Percentiles rank a stretch among this genome's conserved stretches.
Evolutionary conservation across 2,113 vertebrate genomes (phyloP).

Genomic region (Scophthalmus maximus): DNA sequence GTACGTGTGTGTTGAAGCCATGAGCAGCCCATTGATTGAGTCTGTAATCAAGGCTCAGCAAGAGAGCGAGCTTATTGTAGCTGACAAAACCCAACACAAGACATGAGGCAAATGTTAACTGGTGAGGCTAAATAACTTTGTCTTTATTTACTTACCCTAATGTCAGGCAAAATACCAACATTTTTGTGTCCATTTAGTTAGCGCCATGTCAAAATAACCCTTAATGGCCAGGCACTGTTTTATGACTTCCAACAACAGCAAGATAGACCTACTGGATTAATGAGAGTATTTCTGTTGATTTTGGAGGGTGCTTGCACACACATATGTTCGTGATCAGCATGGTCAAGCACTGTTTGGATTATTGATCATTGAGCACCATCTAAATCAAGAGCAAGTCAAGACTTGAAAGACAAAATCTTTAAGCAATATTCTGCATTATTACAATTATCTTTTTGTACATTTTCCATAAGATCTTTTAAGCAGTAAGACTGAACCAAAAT

Average conservation of each 20-base stretch:
- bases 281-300: constrained; percentile 7
- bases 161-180: constrained; percentile 18
- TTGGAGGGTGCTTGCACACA: too few relatives aligned
- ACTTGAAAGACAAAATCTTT: too few relatives aligned
- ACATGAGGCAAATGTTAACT: constrained; percentile 5
- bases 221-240: too few relatives aligned
- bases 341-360: not conserved
- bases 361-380: not conserved
- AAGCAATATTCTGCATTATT: too few relatives aligned
- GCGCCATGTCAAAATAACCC: constrained; percentile 2
- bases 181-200: not conserved
- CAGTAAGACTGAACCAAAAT: too few relatives aligned
- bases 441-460: too few relatives aligned
- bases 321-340: not conserved
- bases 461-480: too few relatives aligned
- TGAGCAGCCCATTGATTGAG: constrained; percentile 35
- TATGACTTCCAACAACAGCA: constrained; percentile 24
- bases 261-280: not conserved
- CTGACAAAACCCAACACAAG: constrained; percentile 23
- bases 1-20: constrained; percentile 18
- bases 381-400: too few relatives aligned
- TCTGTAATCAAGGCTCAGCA: constrained; percentile 40
- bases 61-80: constrained; percentile 22
- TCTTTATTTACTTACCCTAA: constrained; percentile 32
- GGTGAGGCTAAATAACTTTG: constrained; percentile 14